phyloP scores from a whole-genome alignment of 2,113 vertebrate genomes.

The Xenotilapia longispinis region DNA sequence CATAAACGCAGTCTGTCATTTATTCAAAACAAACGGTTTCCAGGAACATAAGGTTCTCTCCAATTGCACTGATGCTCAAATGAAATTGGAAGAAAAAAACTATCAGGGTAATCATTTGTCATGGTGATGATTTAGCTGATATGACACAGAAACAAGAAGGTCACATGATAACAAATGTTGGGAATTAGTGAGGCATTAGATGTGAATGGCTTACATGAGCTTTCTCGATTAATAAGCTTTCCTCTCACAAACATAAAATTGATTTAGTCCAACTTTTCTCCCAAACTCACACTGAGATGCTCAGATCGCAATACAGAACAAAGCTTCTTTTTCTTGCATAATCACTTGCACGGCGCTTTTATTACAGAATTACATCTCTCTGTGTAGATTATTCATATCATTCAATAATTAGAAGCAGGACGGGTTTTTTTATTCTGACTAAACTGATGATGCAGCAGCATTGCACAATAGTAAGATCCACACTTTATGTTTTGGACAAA shows the following conservation, averaged over 20 bases:
- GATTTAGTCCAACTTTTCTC: neutral
- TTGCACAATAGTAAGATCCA: neutral
- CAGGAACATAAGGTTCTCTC: neutral
- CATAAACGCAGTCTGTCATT: neutral
- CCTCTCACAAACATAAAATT: neutral
- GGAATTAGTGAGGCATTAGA: neutral
- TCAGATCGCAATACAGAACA: neutral
- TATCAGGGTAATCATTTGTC: neutral
- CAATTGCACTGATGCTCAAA: neutral
- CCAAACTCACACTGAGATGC: neutral
- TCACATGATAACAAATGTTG: neutral
- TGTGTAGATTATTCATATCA: neutral
- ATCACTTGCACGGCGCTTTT: neutral
- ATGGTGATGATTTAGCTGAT: neutral
- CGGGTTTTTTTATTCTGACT: neutral
- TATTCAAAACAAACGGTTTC: neutral
- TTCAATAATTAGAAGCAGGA: conserved; percentile 11
- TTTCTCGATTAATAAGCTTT: neutral
- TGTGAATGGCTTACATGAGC: neutral
- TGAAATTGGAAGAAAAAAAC: neutral
- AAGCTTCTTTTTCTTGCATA: neutral
- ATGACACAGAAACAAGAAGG: neutral
- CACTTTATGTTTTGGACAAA: conserved; percentile 4
- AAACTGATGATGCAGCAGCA: conserved; percentile 9
- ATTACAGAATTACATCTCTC: neutral